phyloP scores from a whole-genome alignment of 2,797 vertebrate species.

The Propithecus perrieri region DNA sequence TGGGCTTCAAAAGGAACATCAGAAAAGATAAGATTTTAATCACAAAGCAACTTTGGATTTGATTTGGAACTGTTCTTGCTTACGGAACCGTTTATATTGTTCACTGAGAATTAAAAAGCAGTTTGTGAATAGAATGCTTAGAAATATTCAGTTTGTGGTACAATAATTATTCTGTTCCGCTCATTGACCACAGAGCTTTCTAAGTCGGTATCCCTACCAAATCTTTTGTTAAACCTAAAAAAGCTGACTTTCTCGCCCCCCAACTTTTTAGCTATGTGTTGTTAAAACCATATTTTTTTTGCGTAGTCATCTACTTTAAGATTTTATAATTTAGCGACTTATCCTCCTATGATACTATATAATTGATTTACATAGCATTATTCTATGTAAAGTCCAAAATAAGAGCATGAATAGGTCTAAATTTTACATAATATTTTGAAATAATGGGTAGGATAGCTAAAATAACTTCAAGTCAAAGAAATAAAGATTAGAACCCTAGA shows the following conservation, averaged over 20 bases:
- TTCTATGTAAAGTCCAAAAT: not conserved
- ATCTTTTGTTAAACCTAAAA: not conserved
- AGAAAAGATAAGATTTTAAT: not conserved
- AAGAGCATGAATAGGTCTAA: not conserved
- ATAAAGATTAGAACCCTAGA: not conserved
- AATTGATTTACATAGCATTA: not conserved
- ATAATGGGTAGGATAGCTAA: not conserved
- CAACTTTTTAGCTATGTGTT: not conserved
- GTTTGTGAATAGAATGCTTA: not conserved
- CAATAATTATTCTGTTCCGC: not conserved
- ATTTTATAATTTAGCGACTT: not conserved
- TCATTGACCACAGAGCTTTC: no score
- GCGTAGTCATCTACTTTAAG: not conserved
- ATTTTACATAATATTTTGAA: constrained; percentile 33
- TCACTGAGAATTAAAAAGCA: not conserved
- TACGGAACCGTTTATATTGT: not conserved
- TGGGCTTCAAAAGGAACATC: not conserved
- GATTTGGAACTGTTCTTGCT: not conserved
- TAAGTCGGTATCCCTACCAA: not conserved
- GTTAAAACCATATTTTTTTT: not conserved
- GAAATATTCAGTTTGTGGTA: not conserved
- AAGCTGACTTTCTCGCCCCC: not conserved
- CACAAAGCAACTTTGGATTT: not conserved
- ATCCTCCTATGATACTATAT: not conserved
- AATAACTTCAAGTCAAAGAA: constrained; percentile 17